Percentiles rank a stretch among this genome's conserved stretches.
Evolutionary conservation across 1,140 invertebrate genomes (phyloP).

Genomic region (Drosophila pachea): DNA sequence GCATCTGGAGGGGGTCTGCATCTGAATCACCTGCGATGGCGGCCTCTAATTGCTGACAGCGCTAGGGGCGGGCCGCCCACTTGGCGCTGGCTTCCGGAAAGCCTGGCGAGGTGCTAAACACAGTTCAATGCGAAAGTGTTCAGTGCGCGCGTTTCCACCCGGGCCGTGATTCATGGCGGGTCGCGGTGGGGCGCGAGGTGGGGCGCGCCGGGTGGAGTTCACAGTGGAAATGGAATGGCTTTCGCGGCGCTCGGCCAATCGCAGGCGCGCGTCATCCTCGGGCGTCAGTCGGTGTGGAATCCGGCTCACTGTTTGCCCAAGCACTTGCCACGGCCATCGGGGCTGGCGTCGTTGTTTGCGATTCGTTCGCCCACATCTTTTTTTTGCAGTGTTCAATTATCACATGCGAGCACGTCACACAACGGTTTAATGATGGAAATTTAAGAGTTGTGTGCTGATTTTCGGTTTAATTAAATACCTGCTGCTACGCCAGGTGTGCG

Average conservation of each 20-base stretch:
- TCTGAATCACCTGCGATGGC: conserved; percentile 17
- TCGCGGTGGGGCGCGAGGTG: too few species aligned
- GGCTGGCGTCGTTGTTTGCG: neutral
- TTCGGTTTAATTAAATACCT: conserved; percentile 39
- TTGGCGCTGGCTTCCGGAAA: conserved; percentile 28
- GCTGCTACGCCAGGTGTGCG: neutral
- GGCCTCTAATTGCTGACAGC: conserved; percentile 31
- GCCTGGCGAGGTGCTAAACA: conserved; percentile 34
- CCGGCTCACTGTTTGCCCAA: conserved; percentile 9
- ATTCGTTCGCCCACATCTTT: neutral
- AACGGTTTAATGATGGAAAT: conserved; percentile 28
- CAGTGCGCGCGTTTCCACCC: conserved; percentile 20
- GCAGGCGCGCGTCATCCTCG: conserved; percentile 13
- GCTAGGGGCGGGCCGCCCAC: conserved; percentile 6
- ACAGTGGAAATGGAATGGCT: neutral
- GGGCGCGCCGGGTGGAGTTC: too few species aligned
- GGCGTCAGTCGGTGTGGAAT: neutral
- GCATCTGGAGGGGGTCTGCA: conserved; percentile 19
- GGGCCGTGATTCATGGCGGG: conserved; percentile 19
- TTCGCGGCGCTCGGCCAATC: neutral
- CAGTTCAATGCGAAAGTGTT: neutral
- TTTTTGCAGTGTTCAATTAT: conserved; percentile 24
- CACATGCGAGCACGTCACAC: conserved; percentile 34
- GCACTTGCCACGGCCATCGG: conserved; percentile 11
- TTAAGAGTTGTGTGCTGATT: conserved; percentile 21